A percentile compares a stretch with the other conserved stretches of the same genome.
Conservation (phyloP, 2,888 invertebrate genomes). For the Coenonympha arcania region DNA sequence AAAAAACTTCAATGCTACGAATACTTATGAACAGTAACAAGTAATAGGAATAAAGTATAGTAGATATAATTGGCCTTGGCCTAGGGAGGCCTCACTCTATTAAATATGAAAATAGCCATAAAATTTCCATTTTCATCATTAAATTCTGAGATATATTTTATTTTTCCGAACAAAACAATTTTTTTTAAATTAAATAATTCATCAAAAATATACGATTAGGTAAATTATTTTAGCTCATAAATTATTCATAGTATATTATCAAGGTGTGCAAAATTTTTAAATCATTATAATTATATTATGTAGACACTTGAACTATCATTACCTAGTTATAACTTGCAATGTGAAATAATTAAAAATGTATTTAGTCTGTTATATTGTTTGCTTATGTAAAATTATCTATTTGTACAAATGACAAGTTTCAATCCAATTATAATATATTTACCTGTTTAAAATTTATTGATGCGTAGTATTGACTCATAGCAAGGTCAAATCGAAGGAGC, state of each 20-base stretch:
- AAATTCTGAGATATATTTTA: too few species aligned
- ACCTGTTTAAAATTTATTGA: not conserved
- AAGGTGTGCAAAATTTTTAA: too few species aligned
- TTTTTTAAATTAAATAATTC: not conserved
- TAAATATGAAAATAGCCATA: too few species aligned
- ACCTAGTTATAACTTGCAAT: not conserved
- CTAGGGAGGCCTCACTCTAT: too few species aligned
- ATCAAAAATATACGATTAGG: not conserved
- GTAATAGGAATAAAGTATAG: too few species aligned
- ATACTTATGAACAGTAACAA: too few species aligned
- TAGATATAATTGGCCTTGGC: too few species aligned
- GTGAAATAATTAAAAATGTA: not conserved
- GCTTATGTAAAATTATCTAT: slow-evolving; percentile 1
- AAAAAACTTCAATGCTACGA: too few species aligned
- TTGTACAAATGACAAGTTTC: slow-evolving; percentile 6
- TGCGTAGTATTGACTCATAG: slow-evolving; percentile 4
- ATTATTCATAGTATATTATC: not conserved
- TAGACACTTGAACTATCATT: not conserved
- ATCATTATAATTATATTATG: not conserved
- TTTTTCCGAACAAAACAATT: not conserved
- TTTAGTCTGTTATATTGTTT: not conserved
- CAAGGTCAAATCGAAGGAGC: slow-evolving; percentile 20
- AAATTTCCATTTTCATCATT: too few species aligned
- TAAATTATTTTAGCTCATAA: not conserved
- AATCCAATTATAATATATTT: not conserved